Evolutionary conservation across 37 sponge, comb jelly and placozoan species (phyloP).

Genomic region (Ianthella basta): DNA sequence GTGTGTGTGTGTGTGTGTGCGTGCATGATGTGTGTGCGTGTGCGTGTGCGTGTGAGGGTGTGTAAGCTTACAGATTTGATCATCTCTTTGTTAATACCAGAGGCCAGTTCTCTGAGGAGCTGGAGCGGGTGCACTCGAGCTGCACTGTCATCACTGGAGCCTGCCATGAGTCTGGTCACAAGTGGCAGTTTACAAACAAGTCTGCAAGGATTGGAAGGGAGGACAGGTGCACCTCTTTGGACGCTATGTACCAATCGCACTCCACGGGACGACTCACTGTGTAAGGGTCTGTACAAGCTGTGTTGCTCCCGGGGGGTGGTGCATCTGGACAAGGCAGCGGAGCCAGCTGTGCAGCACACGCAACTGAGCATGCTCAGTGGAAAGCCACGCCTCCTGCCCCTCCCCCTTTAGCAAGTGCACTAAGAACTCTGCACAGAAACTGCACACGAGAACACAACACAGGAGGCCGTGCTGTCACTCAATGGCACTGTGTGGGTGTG

Average conservation of each 20-base stretch:
- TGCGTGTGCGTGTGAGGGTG: no score
- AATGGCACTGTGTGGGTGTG: neutral
- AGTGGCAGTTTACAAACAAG: neutral
- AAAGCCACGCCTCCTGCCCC: neutral
- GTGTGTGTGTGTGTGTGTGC: no score
- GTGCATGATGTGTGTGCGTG: no score
- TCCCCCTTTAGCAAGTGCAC: slow-evolving; percentile 26
- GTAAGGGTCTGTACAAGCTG: slow-evolving; percentile 19
- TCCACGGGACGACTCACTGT: no score
- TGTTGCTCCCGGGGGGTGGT: slow-evolving; percentile 29
- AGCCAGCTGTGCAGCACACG: slow-evolving; percentile 50
- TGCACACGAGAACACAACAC: neutral
- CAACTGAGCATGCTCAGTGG: slow-evolving; percentile 38
- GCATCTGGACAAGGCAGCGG: slow-evolving; percentile 43
- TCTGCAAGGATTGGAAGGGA: neutral
- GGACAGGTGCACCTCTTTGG: neutral
- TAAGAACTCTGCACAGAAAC: slow-evolving; percentile 15
- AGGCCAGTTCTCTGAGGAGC: neutral
- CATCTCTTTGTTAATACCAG: slow-evolving; percentile 7
- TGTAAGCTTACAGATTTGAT: slow-evolving; percentile 14
- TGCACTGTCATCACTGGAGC: no score
- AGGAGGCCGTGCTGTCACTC: neutral
- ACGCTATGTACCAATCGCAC: neutral
- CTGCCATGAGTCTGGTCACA: neutral
- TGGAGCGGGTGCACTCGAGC: no score